phyloP scores from a whole-genome alignment of 1,140 invertebrate genomes.

The Drosophila santomea region DNA sequence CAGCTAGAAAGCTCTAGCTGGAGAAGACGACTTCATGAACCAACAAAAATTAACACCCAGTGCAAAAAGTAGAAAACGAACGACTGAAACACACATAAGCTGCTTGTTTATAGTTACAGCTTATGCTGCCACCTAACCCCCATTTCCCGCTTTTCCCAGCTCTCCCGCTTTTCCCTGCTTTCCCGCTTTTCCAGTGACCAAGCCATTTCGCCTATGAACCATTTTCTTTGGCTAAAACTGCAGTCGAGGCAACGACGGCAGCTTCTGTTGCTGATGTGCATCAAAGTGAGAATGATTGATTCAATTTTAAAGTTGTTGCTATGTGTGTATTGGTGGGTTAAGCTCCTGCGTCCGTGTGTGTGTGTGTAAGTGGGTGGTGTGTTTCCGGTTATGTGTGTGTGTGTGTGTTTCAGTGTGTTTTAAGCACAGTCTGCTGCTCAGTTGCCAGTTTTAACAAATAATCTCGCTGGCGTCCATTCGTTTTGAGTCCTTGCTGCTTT shows the following conservation, averaged over 20 bases:
- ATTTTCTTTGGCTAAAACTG: slow-evolving; percentile 75
- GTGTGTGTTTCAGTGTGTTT: slow-evolving; percentile 56
- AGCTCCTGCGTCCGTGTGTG: slow-evolving; percentile 15
- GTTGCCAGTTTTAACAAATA: slow-evolving; percentile 70
- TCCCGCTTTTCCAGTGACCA: slow-evolving; percentile 24
- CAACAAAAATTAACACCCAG: slow-evolving; percentile 82
- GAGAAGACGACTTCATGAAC: slow-evolving; percentile 72
- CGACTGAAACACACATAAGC: slow-evolving; percentile 79
- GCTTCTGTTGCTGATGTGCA: slow-evolving; percentile 84
- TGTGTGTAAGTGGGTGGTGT: slow-evolving; percentile 21
- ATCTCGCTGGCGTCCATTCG: slow-evolving; percentile 70
- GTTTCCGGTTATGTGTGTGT: slow-evolving; percentile 21
- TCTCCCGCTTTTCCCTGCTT: background rate
- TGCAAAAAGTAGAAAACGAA: slow-evolving; percentile 72
- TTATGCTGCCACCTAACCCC: slow-evolving; percentile 69
- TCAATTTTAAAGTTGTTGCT: slow-evolving; percentile 83
- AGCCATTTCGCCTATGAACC: slow-evolving; percentile 56
- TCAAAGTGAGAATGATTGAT: slow-evolving; percentile 85
- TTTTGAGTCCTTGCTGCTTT: slow-evolving; percentile 39
- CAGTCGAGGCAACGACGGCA: slow-evolving; percentile 67
- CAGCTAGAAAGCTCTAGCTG: slow-evolving; percentile 15
- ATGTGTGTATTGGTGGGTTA: slow-evolving; percentile 41
- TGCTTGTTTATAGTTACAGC: slow-evolving; percentile 83
- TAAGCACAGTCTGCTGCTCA: slow-evolving; percentile 61
- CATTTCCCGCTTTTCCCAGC: background rate